phyloP scores from a whole-genome alignment of 2,888 invertebrate species.

The Cantharis lateralis region DNA sequence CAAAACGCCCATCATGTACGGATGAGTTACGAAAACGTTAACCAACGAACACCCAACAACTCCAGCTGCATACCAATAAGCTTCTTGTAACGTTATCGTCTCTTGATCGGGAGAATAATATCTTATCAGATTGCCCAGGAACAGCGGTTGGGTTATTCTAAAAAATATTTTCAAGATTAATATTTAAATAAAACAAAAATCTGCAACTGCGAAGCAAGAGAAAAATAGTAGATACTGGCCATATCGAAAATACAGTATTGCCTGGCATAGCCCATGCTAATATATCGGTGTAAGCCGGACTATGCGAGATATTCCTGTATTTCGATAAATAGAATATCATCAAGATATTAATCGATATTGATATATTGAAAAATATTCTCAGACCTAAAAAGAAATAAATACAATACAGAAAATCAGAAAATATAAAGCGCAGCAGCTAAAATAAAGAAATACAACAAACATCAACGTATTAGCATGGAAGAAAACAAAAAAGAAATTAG shows the following conservation, averaged over 20 bases:
- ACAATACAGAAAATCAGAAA: not conserved
- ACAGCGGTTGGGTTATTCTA: conserved; percentile 57
- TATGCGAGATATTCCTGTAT: too few relatives aligned
- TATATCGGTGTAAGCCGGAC: too few relatives aligned
- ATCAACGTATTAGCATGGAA: not conserved
- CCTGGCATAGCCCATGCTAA: too few relatives aligned
- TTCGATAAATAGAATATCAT: too few relatives aligned
- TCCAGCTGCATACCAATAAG: conserved; percentile 78
- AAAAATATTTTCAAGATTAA: not conserved
- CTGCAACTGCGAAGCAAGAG: not conserved
- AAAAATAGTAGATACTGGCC: not conserved
- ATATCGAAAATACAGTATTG: not conserved
- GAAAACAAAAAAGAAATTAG: conserved; percentile 4
- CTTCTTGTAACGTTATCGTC: conserved; percentile 58
- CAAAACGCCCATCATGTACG: conserved; percentile 86
- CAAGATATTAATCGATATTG: not conserved
- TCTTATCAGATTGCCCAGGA: conserved; percentile 66
- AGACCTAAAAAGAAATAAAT: not conserved
- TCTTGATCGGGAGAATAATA: conserved; percentile 61
- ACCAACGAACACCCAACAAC: conserved; percentile 76
- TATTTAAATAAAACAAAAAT: not conserved
- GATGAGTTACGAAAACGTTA: conserved; percentile 83
- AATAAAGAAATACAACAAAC: not conserved
- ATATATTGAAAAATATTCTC: not conserved
- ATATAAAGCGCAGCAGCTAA: not conserved